Evolutionary conservation across 2,888 invertebrate species (phyloP).

Genomic region (Leptopilina syphax): DNA sequence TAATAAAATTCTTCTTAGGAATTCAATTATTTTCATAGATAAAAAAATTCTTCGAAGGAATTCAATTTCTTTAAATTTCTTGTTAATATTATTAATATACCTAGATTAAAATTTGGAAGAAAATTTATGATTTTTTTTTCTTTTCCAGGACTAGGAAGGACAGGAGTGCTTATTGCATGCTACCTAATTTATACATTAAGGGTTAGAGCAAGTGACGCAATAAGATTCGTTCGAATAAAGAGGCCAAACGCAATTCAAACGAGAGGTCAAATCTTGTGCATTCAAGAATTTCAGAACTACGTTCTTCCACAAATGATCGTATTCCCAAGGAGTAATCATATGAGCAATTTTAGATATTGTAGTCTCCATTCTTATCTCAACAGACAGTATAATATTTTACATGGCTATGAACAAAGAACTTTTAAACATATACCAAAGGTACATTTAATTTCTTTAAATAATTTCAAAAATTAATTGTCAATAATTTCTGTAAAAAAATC

Average conservation of each 20-base stretch:
- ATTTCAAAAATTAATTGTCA: too few relatives aligned
- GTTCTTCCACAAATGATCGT: slow-evolving; percentile 87
- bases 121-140: not conserved
- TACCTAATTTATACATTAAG: slow-evolving; percentile 89
- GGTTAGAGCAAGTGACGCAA: slow-evolving; percentile 87
- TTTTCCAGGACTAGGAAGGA: slow-evolving; percentile 85
- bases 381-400: slow-evolving; percentile 85
- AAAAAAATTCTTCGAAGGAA: too few relatives aligned
- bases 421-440: slow-evolving; percentile 88
- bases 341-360: slow-evolving; percentile 63
- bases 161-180: slow-evolving; percentile 92
- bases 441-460: too few relatives aligned
- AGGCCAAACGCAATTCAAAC: slow-evolving; percentile 90
- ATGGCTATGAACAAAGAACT: slow-evolving; percentile 87
- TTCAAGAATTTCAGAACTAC: slow-evolving; percentile 89
- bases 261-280: slow-evolving; percentile 87
- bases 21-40: too few relatives aligned
- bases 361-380: slow-evolving; percentile 84
- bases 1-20: too few relatives aligned
- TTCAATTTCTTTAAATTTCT: too few relatives aligned
- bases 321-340: slow-evolving; percentile 83
- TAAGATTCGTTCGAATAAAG: slow-evolving; percentile 86
- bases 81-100: too few relatives aligned
- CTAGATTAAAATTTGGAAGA: too few relatives aligned
- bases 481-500: not conserved